Percentiles rank a stretch among this genome's conserved stretches.
phyloP scores from a whole-genome alignment of 2,113 vertebrate genomes.

The Desmodus rotundus region DNA sequence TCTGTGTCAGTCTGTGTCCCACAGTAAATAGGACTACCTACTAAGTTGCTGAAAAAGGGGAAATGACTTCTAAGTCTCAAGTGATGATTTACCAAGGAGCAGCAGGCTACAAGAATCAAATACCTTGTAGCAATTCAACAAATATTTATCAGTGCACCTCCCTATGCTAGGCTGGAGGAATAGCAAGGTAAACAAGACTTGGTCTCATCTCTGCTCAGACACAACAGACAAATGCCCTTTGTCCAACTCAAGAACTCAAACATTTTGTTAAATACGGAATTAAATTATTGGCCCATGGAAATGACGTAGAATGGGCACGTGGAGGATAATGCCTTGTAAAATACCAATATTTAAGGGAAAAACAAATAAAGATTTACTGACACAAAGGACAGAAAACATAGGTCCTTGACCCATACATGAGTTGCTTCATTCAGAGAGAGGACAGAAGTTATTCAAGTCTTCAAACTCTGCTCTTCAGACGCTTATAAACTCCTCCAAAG shows the following conservation, averaged over 20 bases:
- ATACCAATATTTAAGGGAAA: neutral
- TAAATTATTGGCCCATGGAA: neutral
- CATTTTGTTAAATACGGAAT: neutral
- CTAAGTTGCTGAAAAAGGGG: neutral
- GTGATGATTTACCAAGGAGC: neutral
- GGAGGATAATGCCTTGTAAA: neutral
- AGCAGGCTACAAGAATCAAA: neutral
- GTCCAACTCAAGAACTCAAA: neutral
- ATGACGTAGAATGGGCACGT: neutral
- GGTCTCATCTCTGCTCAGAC: neutral
- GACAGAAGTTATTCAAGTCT: neutral
- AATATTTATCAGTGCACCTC: neutral
- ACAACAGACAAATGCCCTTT: neutral
- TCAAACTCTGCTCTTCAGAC: neutral
- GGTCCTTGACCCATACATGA: neutral
- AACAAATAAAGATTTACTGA: neutral
- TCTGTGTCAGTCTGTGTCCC: neutral
- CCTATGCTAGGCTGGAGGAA: neutral
- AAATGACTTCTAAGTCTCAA: neutral
- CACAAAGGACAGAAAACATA: neutral
- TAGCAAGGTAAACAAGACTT: neutral
- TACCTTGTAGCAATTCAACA: neutral
- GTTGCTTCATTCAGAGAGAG: neutral
- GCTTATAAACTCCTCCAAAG: neutral
- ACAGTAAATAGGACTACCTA: neutral